Percentiles rank a stretch among this genome's conserved stretches.
phyloP scores from a whole-genome alignment of 2,113 vertebrate species.

The Pteropus alecto region DNA sequence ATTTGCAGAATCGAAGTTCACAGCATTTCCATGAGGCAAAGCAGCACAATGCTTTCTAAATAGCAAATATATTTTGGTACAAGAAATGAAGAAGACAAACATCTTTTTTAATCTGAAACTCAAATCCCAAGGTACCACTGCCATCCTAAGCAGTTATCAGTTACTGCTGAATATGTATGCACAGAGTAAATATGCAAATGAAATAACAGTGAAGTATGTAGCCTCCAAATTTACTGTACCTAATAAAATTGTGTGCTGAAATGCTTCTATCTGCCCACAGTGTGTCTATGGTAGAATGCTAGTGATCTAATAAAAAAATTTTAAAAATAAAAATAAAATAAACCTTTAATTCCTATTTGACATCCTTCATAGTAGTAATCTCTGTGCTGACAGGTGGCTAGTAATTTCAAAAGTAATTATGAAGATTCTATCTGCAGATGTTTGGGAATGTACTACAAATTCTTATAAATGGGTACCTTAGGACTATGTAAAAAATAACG shows the following conservation, averaged over 20 bases:
- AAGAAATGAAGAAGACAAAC: background rate
- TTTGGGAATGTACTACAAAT: slow-evolving; percentile 29
- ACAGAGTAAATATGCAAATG: background rate
- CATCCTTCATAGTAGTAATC: slow-evolving; percentile 41
- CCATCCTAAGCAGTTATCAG: background rate
- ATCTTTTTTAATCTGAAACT: slow-evolving; percentile 7
- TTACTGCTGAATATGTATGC: background rate
- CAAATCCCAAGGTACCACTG: background rate
- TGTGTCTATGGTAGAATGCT: slow-evolving; percentile 20
- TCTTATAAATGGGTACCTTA: slow-evolving; percentile 55
- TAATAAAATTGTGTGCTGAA: slow-evolving; percentile 55
- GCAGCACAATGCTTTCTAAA: background rate
- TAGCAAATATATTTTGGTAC: background rate
- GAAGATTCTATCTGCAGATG: slow-evolving; percentile 31
- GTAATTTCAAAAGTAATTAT: slow-evolving; percentile 63
- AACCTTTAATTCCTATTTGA: slow-evolving; percentile 5
- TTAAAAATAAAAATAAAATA: slow-evolving; percentile 42
- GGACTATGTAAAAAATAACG: slow-evolving; percentile 32
- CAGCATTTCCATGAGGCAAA: background rate
- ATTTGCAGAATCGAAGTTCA: slow-evolving; percentile 19
- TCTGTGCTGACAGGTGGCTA: slow-evolving; percentile 43
- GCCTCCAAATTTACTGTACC: slow-evolving; percentile 24
- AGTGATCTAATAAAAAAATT: slow-evolving; percentile 40
- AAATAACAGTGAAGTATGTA: background rate
- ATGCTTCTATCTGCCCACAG: slow-evolving; percentile 15